A percentile compares a stretch with the other conserved stretches of the same genome.
These are phyloP conservation scores for Hippolais icterina DNA, from an alignment of 2,113 vertebrate genomes.

Conservation along the genomic window DNA sequence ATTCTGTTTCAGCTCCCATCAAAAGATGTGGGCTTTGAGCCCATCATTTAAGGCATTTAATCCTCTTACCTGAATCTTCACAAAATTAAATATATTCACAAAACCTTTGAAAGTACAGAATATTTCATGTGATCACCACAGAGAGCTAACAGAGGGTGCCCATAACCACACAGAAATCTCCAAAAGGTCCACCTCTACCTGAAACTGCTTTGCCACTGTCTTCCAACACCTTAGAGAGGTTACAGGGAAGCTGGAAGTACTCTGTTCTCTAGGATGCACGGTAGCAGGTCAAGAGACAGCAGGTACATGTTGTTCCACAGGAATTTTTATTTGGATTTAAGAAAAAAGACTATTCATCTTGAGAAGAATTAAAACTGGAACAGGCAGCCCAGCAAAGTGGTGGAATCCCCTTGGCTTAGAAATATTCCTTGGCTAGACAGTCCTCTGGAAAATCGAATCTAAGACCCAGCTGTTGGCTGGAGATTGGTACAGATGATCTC, in stretches of 20 bases:
- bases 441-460: background rate
- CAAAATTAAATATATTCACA: background rate
- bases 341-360: background rate
- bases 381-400: background rate
- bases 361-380: background rate
- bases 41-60: background rate
- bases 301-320: background rate
- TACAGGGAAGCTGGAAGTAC: background rate
- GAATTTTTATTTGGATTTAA: background rate
- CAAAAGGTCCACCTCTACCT: background rate
- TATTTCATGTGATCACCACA: background rate
- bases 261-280: background rate
- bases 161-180: background rate
- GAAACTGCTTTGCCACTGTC: background rate
- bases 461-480: background rate
- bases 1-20: background rate
- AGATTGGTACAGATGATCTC: background rate
- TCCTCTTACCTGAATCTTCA: background rate
- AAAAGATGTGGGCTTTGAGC: background rate
- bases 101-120: background rate
- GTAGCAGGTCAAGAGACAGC: background rate
- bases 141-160: background rate
- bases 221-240: background rate
- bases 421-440: background rate
- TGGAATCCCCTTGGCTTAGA: background rate